Evolutionary conservation across 1,140 invertebrate genomes (phyloP).

Genomic region (Meloidogyne chitwoodi): DNA sequence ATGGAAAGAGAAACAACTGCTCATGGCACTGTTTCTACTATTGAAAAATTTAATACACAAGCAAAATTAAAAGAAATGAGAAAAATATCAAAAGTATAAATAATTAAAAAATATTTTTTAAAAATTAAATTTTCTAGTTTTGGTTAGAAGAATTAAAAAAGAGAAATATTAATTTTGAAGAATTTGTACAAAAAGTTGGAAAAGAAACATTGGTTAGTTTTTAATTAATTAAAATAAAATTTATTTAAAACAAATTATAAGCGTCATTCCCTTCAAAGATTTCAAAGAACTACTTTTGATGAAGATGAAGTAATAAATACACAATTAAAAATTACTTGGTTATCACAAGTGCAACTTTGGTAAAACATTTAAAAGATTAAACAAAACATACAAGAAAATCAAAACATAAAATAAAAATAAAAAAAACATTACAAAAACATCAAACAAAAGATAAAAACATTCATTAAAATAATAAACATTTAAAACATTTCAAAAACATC

Average conservation of each 20-base stretch:
- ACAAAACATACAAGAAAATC: not conserved
- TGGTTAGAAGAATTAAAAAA: slow-evolving; percentile 6
- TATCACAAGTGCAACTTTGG: slow-evolving; percentile 59
- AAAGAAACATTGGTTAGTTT: slow-evolving; percentile 21
- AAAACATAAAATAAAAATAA: not conserved
- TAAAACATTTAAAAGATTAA: not conserved
- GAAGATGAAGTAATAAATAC: slow-evolving; percentile 54
- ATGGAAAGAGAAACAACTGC: slow-evolving; percentile 48
- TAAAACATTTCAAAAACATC: not conserved
- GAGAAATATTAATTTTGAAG: slow-evolving; percentile 48
- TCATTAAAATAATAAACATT: not conserved
- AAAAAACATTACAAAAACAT: not conserved
- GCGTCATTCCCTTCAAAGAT: slow-evolving; percentile 53
- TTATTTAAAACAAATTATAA: not conserved
- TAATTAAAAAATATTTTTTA: not conserved
- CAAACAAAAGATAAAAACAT: not conserved
- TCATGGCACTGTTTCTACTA: slow-evolving; percentile 28
- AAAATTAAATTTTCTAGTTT: not conserved
- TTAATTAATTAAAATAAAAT: not conserved
- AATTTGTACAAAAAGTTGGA: slow-evolving; percentile 56
- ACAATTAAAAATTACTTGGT: slow-evolving; percentile 50
- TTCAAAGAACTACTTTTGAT: slow-evolving; percentile 53
- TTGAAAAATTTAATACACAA: slow-evolving; percentile 32
- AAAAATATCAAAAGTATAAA: slow-evolving; percentile 42
- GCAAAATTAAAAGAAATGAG: slow-evolving; percentile 31